phyloP scores from a whole-genome alignment of 2,797 vertebrate species.

The Muscicapa comitata region DNA sequence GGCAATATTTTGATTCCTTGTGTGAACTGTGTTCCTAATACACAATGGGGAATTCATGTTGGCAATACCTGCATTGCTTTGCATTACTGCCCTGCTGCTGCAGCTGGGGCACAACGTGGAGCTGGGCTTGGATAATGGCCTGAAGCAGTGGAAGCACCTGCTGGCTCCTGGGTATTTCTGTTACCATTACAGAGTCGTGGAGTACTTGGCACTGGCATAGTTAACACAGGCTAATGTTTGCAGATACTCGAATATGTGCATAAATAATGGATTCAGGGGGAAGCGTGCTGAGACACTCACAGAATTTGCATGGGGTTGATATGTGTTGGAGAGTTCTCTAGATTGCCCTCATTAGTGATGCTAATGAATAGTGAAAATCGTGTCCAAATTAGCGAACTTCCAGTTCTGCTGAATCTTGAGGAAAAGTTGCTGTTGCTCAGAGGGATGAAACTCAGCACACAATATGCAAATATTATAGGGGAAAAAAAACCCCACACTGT shows the following conservation, averaged over 20 bases:
- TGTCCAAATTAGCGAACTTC: background rate
- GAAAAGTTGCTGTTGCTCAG: background rate
- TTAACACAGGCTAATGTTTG: background rate
- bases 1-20: background rate
- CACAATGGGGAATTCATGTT: background rate
- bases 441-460: background rate
- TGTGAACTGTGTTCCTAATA: background rate
- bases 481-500: fast-evolving
- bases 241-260: background rate
- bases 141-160: background rate
- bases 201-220: background rate
- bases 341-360: background rate
- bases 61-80: background rate
- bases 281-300: background rate
- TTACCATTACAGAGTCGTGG: background rate
- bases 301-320: background rate
- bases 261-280: background rate
- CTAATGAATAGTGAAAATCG: background rate
- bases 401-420: background rate
- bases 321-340: background rate
- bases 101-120: background rate
- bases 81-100: background rate
- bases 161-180: background rate
- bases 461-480: background rate
- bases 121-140: background rate